Evolutionary conservation across 2,888 invertebrate genomes (phyloP), one percentile per base, ranked within the genome.

Genomic region (Cosmia trapezina): DNA sequence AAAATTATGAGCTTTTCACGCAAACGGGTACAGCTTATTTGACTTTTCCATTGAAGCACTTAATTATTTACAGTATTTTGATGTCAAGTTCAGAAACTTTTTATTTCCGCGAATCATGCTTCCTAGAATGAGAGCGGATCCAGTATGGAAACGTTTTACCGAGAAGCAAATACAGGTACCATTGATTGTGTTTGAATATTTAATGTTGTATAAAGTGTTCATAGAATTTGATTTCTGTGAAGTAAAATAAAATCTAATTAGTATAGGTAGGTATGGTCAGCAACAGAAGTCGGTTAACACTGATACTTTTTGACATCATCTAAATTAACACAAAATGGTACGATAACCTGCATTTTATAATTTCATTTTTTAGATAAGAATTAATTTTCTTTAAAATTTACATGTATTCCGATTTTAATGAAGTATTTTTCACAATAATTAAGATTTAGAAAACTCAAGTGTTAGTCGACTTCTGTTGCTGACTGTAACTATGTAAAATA

Each of bases 41-140:
- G 6, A 53, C 14, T 41, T 41, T 64, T 47, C 33, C 37, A 19
- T 22, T 22, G 41, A 45, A 63, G 12, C 57, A 59, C 28, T 59
- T 70, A 61, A 28, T 60, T 47, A 47, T 70, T 71, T 37, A 28
- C n/a, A 33, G 19, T 62, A 49, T 73, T 49, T 7, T 43, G 41
- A 62, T 43, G 49, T 49, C 49, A 33, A 43, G 17, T 62, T 56
- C 72, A 22, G 22, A 37, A 22, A 37, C 5, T 1, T 41, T 47
- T 14, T 37, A 37, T 28, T 59, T 22, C 4, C 37, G 5, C 45
- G 41, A 12, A 57, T 33, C 8, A 63, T 22, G 28, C 7, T 75
- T 59, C 57, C 47, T 14, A 14, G 37, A 68, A 68, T 4, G 0
- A 45, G 12, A 49, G 75, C 22, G 19, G 11, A 33, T 28, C 12